A percentile compares a stretch with the other conserved stretches of the same genome.
phyloP scores from a whole-genome alignment of 2,797 vertebrate species.

The Myoxocephalus aenaeus region DNA sequence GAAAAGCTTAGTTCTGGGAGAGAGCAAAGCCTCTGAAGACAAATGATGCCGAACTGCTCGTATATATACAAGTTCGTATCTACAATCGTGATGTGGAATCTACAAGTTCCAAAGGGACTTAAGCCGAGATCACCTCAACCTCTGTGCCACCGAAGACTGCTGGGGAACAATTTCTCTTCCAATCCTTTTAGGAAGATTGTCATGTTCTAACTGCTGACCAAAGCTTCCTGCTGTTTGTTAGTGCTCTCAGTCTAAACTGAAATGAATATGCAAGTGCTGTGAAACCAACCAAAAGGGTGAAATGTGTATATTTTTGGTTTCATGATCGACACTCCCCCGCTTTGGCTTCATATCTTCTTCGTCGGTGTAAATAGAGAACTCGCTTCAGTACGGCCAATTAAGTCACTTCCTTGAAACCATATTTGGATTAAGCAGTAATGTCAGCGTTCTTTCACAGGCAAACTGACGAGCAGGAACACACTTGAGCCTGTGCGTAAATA shows the following conservation, averaged over 20 bases:
- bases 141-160: neutral
- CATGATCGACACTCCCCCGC: neutral
- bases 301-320: neutral
- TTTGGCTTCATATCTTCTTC: neutral
- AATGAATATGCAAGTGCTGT: neutral
- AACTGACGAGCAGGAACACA: neutral
- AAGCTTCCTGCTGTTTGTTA: neutral
- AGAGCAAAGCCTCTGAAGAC: constrained; percentile 7
- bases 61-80: neutral
- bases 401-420: neutral
- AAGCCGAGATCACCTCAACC: constrained; percentile 5
- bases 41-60: constrained; percentile 13
- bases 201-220: neutral
- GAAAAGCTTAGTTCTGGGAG: constrained; percentile 16
- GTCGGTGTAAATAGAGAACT: neutral
- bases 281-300: neutral
- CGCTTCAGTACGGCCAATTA: too few species aligned
- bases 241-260: neutral
- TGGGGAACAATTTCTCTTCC: neutral
- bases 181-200: neutral
- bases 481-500: too few species aligned
- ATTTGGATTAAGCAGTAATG: neutral
- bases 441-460: neutral
- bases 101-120: neutral
- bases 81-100: neutral